A percentile compares a stretch with the other conserved stretches of the same genome.
Evolutionary conservation across 2,797 vertebrate genomes (phyloP).

Genomic region (Molossus alvarezi): DNA sequence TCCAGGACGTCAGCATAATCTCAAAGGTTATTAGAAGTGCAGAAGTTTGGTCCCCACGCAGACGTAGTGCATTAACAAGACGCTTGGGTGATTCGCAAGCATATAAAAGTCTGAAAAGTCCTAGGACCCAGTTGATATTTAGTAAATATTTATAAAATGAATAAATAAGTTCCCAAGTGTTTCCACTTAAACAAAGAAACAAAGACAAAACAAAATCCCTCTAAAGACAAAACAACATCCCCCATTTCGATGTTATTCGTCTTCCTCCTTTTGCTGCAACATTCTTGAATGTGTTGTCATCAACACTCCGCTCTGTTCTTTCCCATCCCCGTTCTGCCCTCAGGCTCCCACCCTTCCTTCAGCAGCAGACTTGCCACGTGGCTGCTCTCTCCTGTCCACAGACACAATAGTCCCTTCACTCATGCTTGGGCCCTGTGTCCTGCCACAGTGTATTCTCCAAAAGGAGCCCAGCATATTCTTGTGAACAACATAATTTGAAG

Average conservation of each 20-base stretch:
- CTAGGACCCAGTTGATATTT: not conserved
- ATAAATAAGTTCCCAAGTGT: not conserved
- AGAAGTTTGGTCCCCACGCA: not conserved
- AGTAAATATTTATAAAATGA: constrained; percentile 28
- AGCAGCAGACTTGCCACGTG: not conserved
- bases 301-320: not conserved
- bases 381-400: rapidly evolving
- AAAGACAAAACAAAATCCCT: not conserved
- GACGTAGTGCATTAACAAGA: not conserved
- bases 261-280: not conserved
- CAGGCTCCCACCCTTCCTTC: not conserved
- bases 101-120: not conserved
- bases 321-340: rapidly evolving
- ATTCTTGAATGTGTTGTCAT: not conserved
- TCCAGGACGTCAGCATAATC: not conserved
- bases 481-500: not conserved
- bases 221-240: not conserved
- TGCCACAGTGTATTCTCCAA: not conserved
- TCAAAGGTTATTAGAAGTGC: not conserved
- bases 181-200: not conserved
- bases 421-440: not conserved
- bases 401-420: not conserved
- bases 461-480: not conserved
- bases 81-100: not conserved
- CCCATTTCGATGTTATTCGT: not conserved